Evolutionary conservation across 1,140 invertebrate species (phyloP), one percentile per base, ranked within the genome.

Genomic region (Ptiloglossa arizonensis): DNA sequence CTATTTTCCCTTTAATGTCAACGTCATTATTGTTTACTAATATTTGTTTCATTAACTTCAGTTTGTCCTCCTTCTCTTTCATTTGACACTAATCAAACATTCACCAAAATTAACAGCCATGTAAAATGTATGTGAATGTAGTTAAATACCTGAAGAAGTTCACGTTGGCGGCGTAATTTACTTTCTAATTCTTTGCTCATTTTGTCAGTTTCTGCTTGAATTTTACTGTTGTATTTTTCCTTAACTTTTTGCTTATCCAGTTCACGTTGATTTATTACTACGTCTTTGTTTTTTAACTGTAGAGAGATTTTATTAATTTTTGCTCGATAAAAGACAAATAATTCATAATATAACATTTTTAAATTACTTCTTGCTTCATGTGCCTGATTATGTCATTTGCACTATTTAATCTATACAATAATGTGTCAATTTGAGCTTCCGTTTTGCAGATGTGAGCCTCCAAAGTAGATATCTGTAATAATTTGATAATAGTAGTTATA

Each of bases 221-320:
- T 94, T 86, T 96, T 96, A 22, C 93, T 91, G 44, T 94, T 94
- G 77, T 94, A 95, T 85, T 95, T 96, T 79, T 95, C 93, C 88
- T 97, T 96, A 56, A 95, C 94, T 83, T 94, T 95, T 85, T 96
- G 95, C 82, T 95, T 96, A 60, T 97, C 96, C 24, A 96, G 91
- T 32, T 94, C 93, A 66, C 95, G 94, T 88, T 96, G 95, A 78
- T 94, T 95, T 0, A 97, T 88, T 67, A 94, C 92, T 72, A 94
- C 90, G 77, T 96, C 95, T 86, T 95, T 96, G 80, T 96, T 95
- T 84, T 93, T 94, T 6, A 96, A 64, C 90, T 91, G 24, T 9
- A 44, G 75, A 81, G 19, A 56, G n/a, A 78, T 29, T 38, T 8
- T 4, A 72, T 57, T 22, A 46, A 6, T 15, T 27, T 48, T n/a